Evolutionary conservation across 2,113 vertebrate species (phyloP).

Genomic region (Rhinogobius similis): DNA sequence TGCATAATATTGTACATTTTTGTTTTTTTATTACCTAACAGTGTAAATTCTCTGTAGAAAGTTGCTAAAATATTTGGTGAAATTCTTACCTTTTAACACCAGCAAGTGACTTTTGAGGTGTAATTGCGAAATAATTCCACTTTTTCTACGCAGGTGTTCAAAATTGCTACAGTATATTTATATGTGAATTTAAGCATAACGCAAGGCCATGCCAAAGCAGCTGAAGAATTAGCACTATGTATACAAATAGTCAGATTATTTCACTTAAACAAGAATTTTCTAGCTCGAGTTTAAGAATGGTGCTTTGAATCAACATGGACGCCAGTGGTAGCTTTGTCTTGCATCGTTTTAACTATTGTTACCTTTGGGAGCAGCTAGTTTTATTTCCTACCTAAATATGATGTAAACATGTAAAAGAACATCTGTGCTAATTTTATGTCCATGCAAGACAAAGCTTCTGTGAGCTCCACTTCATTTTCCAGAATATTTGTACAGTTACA

Average conservation of each 20-base stretch:
- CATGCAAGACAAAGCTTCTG: constrained; percentile 23
- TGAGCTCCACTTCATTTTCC: constrained; percentile 12
- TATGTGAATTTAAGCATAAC: constrained; percentile 44
- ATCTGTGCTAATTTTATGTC: constrained; percentile 36
- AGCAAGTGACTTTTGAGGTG: constrained; percentile 92
- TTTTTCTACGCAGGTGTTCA: constrained; percentile 60
- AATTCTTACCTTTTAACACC: constrained; percentile 94
- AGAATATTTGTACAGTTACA: constrained; percentile 81
- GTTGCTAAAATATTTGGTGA: constrained; percentile 87
- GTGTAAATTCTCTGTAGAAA: constrained; percentile 96
- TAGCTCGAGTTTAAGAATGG: constrained; percentile 37
- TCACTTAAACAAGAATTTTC: constrained; percentile 4
- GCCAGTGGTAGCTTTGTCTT: constrained; percentile 40
- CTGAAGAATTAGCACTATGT: constrained; percentile 49
- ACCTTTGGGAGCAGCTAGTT: constrained; percentile 37
- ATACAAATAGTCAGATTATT: constrained; percentile 19
- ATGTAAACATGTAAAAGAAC: not conserved
- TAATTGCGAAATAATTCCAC: constrained; percentile 81
- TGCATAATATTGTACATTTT: constrained; percentile 98
- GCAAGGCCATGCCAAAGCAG: constrained; percentile 70
- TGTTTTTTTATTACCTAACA: constrained; percentile 82
- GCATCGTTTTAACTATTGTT: constrained; percentile 25
- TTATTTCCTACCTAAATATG: constrained; percentile 36
- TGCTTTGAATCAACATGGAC: constrained; percentile 45
- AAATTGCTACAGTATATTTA: constrained; percentile 59